Evolutionary conservation across 2,797 vertebrate species (phyloP).

Genomic region (Eleutherodactylus coqui): DNA sequence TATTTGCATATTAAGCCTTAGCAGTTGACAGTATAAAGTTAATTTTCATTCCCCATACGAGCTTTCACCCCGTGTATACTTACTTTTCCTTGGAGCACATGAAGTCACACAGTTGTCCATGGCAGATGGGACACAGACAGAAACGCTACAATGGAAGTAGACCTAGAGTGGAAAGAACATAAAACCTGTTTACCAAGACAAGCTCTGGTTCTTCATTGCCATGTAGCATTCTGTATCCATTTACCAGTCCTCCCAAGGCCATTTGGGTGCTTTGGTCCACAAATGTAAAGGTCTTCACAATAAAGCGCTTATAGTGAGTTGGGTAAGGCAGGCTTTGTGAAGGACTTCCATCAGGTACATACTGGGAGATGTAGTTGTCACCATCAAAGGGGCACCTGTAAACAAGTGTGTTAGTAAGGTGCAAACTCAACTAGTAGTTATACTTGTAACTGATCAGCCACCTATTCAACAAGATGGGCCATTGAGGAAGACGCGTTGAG

Average conservation of each 20-base stretch:
- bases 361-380: conserved; percentile 71
- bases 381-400: conserved; percentile 70
- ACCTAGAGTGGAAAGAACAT: conserved; percentile 63
- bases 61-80: conserved; percentile 32
- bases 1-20: too few species aligned
- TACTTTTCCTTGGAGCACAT: conserved; percentile 65
- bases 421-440: neutral
- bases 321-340: conserved; percentile 62
- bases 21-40: too few species aligned
- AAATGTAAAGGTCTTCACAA: conserved; percentile 70
- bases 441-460: conserved; percentile 45
- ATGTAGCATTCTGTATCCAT: neutral
- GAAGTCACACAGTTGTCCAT: conserved; percentile 45
- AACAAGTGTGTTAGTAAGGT: neutral
- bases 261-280: conserved; percentile 65
- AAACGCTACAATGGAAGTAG: conserved; percentile 73
- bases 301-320: conserved; percentile 70
- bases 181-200: neutral
- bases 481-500: conserved; percentile 65
- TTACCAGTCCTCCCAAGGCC: conserved; percentile 69
- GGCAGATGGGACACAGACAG: conserved; percentile 62
- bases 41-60: too few species aligned
- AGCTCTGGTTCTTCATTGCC: too few species aligned
- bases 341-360: conserved; percentile 43
- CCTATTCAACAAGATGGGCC: conserved; percentile 73